Evolutionary conservation across 2,797 vertebrate genomes (phyloP).

Genomic region (Squalus acanthias): DNA sequence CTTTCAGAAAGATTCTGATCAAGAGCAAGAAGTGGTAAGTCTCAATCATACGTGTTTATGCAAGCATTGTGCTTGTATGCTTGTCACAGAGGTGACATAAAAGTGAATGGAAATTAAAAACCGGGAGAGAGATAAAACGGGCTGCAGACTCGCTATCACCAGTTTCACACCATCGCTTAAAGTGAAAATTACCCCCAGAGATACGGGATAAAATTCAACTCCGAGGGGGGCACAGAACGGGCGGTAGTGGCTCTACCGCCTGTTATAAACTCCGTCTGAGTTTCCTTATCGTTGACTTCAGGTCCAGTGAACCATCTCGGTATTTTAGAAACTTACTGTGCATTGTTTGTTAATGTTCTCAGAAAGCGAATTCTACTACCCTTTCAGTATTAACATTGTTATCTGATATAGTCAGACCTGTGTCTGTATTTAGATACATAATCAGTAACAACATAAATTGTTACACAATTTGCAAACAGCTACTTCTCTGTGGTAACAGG

Average conservation of each 20-base stretch:
- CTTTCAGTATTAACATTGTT: not conserved
- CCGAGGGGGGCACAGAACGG: not conserved
- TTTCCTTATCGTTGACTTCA: not conserved
- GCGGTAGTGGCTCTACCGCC: not conserved
- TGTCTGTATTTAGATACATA: not conserved
- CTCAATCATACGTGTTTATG: not conserved
- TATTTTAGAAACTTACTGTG: not conserved
- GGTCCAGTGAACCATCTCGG: not conserved
- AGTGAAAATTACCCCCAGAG: not conserved
- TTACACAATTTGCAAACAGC: too few species aligned
- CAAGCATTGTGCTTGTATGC: too few species aligned
- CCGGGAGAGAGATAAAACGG: not conserved
- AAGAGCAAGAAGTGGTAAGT: conserved; percentile 51
- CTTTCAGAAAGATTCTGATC: not conserved
- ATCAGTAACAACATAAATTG: not conserved
- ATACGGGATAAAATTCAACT: not conserved
- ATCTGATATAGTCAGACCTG: too few species aligned
- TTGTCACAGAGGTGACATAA: too few species aligned
- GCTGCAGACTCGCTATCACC: not conserved
- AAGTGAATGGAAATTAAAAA: not conserved
- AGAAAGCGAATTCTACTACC: not conserved
- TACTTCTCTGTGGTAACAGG: too few species aligned
- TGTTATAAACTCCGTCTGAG: not conserved
- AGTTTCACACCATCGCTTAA: not conserved
- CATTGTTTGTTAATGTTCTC: not conserved